phyloP scores from a whole-genome alignment of 2,797 vertebrate species.

The Sparus aurata region DNA sequence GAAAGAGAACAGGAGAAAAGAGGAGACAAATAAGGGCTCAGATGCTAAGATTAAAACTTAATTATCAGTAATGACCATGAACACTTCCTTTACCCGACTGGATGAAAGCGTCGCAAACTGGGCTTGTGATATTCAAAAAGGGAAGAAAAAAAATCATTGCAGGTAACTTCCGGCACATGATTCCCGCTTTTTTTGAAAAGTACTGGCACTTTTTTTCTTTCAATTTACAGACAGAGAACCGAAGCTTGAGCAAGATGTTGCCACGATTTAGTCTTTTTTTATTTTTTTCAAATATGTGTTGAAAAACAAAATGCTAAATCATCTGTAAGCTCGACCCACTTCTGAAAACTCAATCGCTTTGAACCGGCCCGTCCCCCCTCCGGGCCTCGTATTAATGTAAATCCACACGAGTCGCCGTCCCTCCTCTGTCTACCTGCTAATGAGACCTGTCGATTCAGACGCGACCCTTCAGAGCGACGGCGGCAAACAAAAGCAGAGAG shows the following conservation, averaged over 20 bases:
- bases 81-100: background rate
- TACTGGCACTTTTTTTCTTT: background rate
- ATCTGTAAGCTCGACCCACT: background rate
- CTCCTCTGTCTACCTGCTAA: conserved; percentile 70
- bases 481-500: conserved; percentile 54
- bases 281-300: background rate
- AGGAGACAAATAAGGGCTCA: background rate
- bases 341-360: background rate
- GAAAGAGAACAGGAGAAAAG: background rate
- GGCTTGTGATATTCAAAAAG: background rate
- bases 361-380: conserved; percentile 4
- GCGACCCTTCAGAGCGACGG: conserved; percentile 46
- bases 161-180: background rate
- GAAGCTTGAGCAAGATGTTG: background rate
- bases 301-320: background rate
- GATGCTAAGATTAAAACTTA: background rate
- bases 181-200: background rate
- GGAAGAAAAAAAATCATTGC: background rate
- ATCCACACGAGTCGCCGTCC: conserved; percentile 42
- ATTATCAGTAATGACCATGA: background rate
- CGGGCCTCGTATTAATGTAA: conserved; percentile 49
- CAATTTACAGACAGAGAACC: background rate
- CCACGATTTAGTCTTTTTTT: background rate
- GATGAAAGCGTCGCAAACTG: background rate
- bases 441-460: conserved; percentile 69